These are phyloP conservation scores for Cavia aperea DNA, from an alignment of 2,113 vertebrate species.

Conservation along the genomic window DNA sequence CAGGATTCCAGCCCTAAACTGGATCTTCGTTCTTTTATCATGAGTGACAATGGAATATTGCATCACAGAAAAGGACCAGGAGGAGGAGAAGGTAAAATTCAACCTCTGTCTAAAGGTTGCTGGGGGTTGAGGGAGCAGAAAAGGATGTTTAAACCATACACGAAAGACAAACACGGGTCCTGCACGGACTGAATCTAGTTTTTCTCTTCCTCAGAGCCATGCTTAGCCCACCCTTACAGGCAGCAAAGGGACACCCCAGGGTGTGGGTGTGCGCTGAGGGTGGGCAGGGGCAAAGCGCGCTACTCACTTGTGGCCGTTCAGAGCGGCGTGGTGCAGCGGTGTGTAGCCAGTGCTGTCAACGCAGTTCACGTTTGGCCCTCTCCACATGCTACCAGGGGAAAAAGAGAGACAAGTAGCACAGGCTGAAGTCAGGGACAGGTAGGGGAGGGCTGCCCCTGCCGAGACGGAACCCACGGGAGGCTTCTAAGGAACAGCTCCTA, in stretches of 20 bases:
- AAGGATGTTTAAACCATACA: neutral
- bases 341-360: constrained; percentile 97
- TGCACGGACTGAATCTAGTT: neutral
- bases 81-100: constrained; percentile 26
- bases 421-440: constrained; percentile 31
- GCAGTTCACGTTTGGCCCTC: constrained; percentile 98
- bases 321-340: constrained; percentile 93
- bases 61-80: neutral
- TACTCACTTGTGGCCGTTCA: constrained; percentile 95
- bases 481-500: neutral
- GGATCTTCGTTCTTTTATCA: neutral
- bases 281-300: fast-evolving
- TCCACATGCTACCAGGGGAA: constrained; percentile 89
- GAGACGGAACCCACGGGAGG: neutral
- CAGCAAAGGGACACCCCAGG: neutral
- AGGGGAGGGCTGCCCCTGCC: neutral
- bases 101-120: neutral
- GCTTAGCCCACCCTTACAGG: neutral
- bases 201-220: neutral
- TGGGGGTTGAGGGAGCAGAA: neutral
- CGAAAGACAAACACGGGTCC: neutral
- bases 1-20: neutral
- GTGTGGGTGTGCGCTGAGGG: no score
- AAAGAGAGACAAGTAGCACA: constrained; percentile 42
- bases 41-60: neutral